Evolutionary conservation across 2,113 vertebrate genomes (phyloP).

Genomic region (Glaucidium brasilianum): DNA sequence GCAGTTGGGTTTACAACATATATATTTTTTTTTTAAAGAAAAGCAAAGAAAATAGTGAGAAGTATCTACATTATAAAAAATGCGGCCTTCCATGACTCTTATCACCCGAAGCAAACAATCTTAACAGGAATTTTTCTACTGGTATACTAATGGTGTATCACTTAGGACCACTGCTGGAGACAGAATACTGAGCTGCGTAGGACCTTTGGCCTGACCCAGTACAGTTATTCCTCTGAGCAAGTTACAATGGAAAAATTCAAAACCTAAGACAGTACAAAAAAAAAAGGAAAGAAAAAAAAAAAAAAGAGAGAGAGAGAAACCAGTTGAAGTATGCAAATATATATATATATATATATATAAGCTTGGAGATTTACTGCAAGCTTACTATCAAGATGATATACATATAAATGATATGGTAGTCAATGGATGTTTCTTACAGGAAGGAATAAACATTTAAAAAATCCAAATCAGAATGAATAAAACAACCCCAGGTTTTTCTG

Average conservation of each 20-base stretch:
- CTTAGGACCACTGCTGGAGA: slow-evolving; percentile 5
- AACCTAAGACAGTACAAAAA: neutral
- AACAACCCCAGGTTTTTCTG: neutral
- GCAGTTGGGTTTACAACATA: neutral
- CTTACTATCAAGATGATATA: neutral
- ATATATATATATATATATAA: neutral
- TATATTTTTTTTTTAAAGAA: neutral
- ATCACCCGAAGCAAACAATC: neutral
- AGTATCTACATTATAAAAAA: neutral
- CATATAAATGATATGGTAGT: neutral
- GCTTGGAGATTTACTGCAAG: neutral
- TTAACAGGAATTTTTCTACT: slow-evolving; percentile 26
- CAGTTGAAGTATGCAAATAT: neutral
- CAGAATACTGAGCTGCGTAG: neutral
- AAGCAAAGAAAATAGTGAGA: neutral
- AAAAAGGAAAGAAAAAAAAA: neutral
- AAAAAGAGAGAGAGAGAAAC: neutral
- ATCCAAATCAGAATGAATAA: neutral
- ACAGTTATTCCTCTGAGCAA: neutral
- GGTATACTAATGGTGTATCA: neutral
- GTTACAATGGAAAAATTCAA: neutral
- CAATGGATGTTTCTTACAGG: neutral
- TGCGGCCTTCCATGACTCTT: neutral
- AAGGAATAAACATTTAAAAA: neutral
- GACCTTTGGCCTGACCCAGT: slow-evolving; percentile 29